A percentile compares a stretch with the other conserved stretches of the same genome.
Evolutionary conservation across 2,113 vertebrate genomes (phyloP).

Genomic region (Helogale parvula): DNA sequence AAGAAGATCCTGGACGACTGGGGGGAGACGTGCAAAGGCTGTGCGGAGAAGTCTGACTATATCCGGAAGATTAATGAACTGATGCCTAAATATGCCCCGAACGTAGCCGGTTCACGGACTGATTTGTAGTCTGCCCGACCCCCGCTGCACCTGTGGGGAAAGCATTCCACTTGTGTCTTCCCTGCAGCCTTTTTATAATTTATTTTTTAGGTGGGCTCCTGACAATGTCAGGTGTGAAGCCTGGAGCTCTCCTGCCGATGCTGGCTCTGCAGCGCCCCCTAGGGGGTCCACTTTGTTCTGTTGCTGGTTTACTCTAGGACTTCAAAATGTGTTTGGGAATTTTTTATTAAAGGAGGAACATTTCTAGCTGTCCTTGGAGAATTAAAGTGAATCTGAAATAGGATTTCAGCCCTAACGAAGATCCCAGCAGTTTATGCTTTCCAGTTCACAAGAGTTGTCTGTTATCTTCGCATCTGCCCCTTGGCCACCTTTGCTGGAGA

Average conservation of each 20-base stretch:
- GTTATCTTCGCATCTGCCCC: not conserved
- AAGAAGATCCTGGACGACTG: slow-evolving; percentile 99
- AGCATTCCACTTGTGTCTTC: slow-evolving; percentile 67
- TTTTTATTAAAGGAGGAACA: slow-evolving; percentile 89
- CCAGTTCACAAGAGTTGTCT: not conserved
- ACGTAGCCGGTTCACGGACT: slow-evolving; percentile 92
- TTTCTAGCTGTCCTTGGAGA: slow-evolving; percentile 64
- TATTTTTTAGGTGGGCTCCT: slow-evolving; percentile 79
- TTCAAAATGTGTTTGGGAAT: slow-evolving; percentile 82
- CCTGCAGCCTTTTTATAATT: slow-evolving; percentile 82
- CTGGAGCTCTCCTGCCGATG: slow-evolving; percentile 70
- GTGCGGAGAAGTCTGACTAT: slow-evolving; percentile 96
- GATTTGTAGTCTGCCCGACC: slow-evolving; percentile 88
- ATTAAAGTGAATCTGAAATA: slow-evolving; percentile 56
- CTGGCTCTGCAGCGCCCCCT: slow-evolving; percentile 68
- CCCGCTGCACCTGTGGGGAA: slow-evolving; percentile 56
- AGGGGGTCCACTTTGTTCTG: slow-evolving; percentile 49
- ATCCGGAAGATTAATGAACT: slow-evolving; percentile 97
- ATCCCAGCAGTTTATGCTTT: not conserved
- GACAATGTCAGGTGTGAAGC: slow-evolving; percentile 71
- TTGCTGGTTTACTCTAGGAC: slow-evolving; percentile 78
- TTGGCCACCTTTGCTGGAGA: not conserved
- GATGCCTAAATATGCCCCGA: slow-evolving; percentile 97
- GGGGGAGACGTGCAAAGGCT: slow-evolving; percentile 97
- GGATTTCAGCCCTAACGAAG: not conserved